Conservation (phyloP, 2,888 invertebrate species). For the Folsomia manolachei region DNA sequence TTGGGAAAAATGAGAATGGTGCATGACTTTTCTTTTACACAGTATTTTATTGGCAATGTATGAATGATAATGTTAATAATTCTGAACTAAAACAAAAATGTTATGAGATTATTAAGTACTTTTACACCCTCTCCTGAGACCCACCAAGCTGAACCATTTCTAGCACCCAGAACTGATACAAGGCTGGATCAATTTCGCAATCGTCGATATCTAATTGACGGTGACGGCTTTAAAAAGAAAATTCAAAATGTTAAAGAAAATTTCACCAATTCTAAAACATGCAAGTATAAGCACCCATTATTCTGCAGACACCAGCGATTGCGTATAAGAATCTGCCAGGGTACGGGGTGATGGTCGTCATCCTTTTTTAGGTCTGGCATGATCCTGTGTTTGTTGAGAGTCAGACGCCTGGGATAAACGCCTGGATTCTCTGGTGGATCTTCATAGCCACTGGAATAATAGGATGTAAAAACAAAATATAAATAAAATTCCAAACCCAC, state of each 20-base stretch:
- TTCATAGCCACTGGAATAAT: constrained; percentile 30
- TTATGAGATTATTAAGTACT: no score
- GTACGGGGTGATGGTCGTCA: neutral
- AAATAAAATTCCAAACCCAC: no score
- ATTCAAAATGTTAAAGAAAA: neutral
- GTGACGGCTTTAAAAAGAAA: constrained; percentile 16
- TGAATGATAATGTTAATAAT: no score
- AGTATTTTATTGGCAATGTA: no score
- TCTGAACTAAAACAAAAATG: no score
- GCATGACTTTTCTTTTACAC: no score
- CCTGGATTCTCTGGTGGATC: constrained; percentile 31
- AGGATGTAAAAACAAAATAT: no score
- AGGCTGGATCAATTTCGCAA: constrained; percentile 30
- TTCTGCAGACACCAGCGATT: constrained; percentile 36
- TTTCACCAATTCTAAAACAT: neutral
- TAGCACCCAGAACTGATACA: constrained; percentile 35
- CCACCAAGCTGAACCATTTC: constrained; percentile 10
- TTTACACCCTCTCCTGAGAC: no score
- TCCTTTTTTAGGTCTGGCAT: neutral
- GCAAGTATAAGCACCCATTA: constrained; percentile 26
- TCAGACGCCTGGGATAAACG: constrained; percentile 35
- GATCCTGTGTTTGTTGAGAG: constrained; percentile 21
- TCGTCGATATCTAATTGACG: constrained; percentile 33
- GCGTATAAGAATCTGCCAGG: constrained; percentile 35
- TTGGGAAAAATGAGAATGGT: neutral